These are phyloP conservation scores for Synanthedon myopaeformis DNA, from an alignment of 2,888 invertebrate genomes.

Conservation along the genomic window DNA sequence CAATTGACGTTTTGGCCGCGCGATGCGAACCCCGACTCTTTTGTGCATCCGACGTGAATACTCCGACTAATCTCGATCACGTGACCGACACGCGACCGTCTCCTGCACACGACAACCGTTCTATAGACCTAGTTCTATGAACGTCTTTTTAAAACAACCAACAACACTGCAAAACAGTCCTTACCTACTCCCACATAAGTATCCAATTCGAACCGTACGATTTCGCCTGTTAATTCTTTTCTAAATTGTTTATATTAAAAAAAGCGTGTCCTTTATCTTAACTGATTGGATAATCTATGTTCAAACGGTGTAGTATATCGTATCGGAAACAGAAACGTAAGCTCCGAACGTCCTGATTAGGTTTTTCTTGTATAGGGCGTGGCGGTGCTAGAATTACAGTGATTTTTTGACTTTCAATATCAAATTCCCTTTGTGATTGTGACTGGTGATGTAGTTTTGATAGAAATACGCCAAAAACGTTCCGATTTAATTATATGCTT, in stretches of 20 bases:
- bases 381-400: constrained; percentile 54
- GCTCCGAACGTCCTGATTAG: constrained; percentile 57
- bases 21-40: constrained; percentile 40
- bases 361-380: constrained; percentile 53
- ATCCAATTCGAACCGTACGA: constrained; percentile 24
- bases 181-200: constrained; percentile 17
- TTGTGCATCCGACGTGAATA: constrained; percentile 62
- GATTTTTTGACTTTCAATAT: constrained; percentile 56
- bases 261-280: constrained; percentile 69
- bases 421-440: constrained; percentile 41
- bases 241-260: constrained; percentile 28
- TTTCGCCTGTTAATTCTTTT: constrained; percentile 30
- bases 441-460: constrained; percentile 35
- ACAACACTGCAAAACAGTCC: constrained; percentile 19
- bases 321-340: constrained; percentile 68
- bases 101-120: constrained; percentile 54
- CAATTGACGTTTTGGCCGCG: constrained; percentile 58
- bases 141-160: constrained; percentile 14
- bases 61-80: constrained; percentile 60
- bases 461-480: constrained; percentile 52
- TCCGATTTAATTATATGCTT: constrained; percentile 59
- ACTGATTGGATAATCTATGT: constrained; percentile 71
- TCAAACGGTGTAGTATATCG: constrained; percentile 64
- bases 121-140: constrained; percentile 30
- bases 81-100: constrained; percentile 53